Conservation (phyloP, 2,113 vertebrate species). For the Scolopax mira region DNA sequence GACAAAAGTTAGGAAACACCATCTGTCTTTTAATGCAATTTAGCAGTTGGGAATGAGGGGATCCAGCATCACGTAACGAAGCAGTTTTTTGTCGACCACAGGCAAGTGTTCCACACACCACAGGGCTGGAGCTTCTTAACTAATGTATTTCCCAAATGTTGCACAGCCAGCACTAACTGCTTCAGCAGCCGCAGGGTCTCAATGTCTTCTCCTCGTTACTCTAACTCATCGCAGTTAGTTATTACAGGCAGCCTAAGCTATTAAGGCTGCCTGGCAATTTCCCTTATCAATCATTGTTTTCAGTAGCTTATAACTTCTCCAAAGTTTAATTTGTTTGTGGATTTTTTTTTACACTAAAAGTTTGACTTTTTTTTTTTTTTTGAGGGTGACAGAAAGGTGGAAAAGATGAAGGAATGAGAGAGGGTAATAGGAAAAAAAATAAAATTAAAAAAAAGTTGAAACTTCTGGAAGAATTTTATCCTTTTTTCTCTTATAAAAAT, state of each 20-base stretch:
- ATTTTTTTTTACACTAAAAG: background rate
- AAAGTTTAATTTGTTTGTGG: background rate
- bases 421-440: background rate
- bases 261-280: background rate
- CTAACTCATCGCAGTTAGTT: background rate
- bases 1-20: background rate
- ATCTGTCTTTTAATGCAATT: background rate
- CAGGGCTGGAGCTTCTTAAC: background rate
- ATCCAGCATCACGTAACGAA: background rate
- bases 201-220: background rate
- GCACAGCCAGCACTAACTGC: background rate
- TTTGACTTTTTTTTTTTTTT: background rate
- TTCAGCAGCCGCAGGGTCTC: background rate
- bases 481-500: background rate
- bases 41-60: background rate
- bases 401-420: background rate
- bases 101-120: background rate
- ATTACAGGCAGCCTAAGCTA: background rate
- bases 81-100: background rate
- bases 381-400: accelerated
- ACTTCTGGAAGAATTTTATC: background rate
- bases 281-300: background rate
- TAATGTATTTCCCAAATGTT: background rate
- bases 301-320: background rate
- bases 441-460: background rate